Conservation (phyloP, 2,888 invertebrate genomes). For the Metacarcinus magister region DNA sequence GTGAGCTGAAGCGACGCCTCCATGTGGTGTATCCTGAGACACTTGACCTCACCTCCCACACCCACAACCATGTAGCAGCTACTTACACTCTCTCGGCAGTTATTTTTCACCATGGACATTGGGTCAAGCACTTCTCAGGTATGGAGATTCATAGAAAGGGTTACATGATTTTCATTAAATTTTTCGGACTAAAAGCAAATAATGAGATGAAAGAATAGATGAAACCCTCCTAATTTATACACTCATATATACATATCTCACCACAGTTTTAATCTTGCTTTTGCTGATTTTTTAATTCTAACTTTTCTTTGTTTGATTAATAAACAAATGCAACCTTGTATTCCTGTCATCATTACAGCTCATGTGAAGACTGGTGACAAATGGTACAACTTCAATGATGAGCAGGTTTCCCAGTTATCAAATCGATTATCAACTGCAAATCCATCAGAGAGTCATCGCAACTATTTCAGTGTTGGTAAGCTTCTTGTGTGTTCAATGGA, state of each 20-base stretch:
- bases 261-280: too few species aligned
- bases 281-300: too few species aligned
- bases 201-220: too few species aligned
- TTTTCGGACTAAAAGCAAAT: too few species aligned
- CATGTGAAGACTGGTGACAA: constrained; percentile 79
- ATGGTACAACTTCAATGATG: constrained; percentile 82
- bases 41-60: constrained; percentile 80
- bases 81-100: constrained; percentile 79
- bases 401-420: constrained; percentile 74
- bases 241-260: neutral
- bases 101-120: constrained; percentile 82
- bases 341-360: constrained; percentile 64
- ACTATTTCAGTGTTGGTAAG: constrained; percentile 81
- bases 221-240: too few species aligned
- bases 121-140: constrained; percentile 82
- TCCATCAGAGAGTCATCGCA: constrained; percentile 81
- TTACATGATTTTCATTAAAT: too few species aligned
- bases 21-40: constrained; percentile 82
- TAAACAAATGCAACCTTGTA: neutral
- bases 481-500: neutral
- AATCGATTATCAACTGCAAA: constrained; percentile 70
- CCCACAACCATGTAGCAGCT: constrained; percentile 75
- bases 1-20: constrained; percentile 81
- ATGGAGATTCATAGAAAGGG: neutral
- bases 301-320: too few species aligned